A percentile compares a stretch with the other conserved stretches of the same genome.
phyloP scores from a whole-genome alignment of 2,888 invertebrate genomes.

The Bugulina stolonifera region DNA sequence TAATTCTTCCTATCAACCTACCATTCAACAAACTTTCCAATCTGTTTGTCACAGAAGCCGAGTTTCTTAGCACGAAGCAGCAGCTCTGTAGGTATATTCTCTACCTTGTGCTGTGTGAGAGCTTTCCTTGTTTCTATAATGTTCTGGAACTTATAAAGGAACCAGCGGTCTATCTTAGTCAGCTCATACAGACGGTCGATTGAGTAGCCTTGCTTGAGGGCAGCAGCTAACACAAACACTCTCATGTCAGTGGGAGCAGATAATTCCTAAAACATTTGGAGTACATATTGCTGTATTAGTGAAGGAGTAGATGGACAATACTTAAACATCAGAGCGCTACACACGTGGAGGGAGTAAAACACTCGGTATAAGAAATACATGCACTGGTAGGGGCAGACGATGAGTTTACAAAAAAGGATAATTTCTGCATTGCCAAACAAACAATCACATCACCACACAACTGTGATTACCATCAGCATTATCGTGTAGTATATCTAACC shows the following conservation, averaged over 20 bases:
- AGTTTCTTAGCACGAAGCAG: slow-evolving; percentile 79
- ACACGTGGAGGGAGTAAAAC: too few species aligned
- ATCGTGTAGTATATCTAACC: too few species aligned
- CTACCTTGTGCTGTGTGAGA: slow-evolving; percentile 59
- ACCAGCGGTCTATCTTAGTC: slow-evolving; percentile 96
- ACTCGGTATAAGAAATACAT: too few species aligned
- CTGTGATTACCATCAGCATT: too few species aligned
- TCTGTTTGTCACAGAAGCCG: slow-evolving; percentile 95
- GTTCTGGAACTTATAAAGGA: slow-evolving; percentile 85
- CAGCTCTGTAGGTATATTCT: slow-evolving; percentile 50
- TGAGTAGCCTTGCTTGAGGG: slow-evolving; percentile 68
- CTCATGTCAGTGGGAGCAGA: slow-evolving; percentile 91
- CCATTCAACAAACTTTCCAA: slow-evolving; percentile 62
- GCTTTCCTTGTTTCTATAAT: slow-evolving; percentile 70
- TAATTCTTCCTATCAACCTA: too few species aligned
- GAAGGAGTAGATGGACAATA: too few species aligned
- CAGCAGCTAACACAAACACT: slow-evolving; percentile 92
- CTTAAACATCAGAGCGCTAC: too few species aligned
- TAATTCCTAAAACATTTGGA: slow-evolving; percentile 64
- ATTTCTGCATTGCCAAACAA: too few species aligned
- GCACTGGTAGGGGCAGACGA: too few species aligned
- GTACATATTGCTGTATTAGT: too few species aligned
- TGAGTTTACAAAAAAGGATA: too few species aligned
- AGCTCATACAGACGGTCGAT: slow-evolving; percentile 80
- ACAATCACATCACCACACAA: too few species aligned